phyloP scores from a whole-genome alignment of 2,113 vertebrate species.

The Chaetodon auriga region DNA sequence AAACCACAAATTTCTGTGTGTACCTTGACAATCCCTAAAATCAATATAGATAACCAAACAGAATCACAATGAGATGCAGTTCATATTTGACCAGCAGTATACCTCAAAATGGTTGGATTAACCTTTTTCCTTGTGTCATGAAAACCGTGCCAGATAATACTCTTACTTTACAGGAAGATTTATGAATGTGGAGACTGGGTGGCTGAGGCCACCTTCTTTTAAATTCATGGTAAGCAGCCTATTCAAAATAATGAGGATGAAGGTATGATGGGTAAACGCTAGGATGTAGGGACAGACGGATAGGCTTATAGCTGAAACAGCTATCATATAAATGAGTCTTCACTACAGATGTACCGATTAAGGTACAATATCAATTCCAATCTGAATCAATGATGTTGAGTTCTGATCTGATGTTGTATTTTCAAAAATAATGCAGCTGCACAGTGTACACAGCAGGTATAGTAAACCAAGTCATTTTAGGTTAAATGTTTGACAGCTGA shows the following conservation, averaged over 20 bases:
- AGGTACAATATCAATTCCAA: neutral
- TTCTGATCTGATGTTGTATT: neutral
- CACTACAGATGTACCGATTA: neutral
- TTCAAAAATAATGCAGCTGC: neutral
- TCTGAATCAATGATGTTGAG: conserved; percentile 1
- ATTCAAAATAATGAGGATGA: conserved; percentile 38
- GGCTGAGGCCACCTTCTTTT: conserved; percentile 30
- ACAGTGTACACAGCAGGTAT: neutral
- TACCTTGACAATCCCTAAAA: conserved; percentile 43
- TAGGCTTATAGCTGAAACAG: neutral
- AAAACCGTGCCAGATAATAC: conserved; percentile 39
- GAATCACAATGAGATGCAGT: conserved; percentile 52
- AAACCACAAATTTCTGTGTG: conserved; percentile 33
- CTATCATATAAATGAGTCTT: conserved; percentile 5
- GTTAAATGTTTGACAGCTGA: neutral
- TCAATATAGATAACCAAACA: conserved; percentile 70
- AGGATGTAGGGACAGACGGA: neutral
- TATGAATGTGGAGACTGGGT: neutral
- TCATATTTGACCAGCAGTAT: conserved; percentile 72
- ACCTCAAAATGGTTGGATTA: conserved; percentile 73
- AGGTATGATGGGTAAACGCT: neutral
- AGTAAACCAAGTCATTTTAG: neutral
- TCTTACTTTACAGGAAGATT: conserved; percentile 41
- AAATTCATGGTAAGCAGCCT: conserved; percentile 54
- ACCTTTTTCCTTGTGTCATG: conserved; percentile 65